Evolutionary conservation across 1,140 invertebrate species (phyloP).

Genomic region (Centruroides sculpturatus): DNA sequence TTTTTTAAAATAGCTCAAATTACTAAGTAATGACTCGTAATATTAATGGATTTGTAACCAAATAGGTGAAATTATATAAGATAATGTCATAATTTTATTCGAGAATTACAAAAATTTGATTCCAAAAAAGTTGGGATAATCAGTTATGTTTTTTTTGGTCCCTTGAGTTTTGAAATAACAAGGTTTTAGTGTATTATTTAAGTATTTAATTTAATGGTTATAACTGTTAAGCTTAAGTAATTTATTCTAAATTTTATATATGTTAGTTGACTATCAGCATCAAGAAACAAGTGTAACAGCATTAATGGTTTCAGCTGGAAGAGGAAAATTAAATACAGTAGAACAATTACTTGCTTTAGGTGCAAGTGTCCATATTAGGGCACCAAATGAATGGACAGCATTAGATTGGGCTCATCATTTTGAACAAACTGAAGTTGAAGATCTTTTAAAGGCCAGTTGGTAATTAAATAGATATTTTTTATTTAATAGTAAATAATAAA

Average conservation of each 20-base stretch:
- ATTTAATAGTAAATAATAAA: no score
- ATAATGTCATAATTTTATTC: no score
- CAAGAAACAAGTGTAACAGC: conserved; percentile 49
- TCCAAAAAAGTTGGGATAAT: not conserved
- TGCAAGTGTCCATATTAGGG: conserved; percentile 46
- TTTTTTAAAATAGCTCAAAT: no score
- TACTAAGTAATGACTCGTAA: no score
- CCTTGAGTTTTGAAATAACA: no score
- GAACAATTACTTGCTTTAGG: conserved; percentile 53
- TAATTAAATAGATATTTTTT: no score
- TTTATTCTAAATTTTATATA: not conserved
- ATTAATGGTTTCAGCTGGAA: conserved; percentile 57
- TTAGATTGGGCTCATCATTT: conserved; percentile 52
- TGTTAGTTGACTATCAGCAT: conserved; percentile 39
- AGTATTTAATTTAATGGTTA: no score
- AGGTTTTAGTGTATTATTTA: no score
- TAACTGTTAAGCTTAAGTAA: no score
- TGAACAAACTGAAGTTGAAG: conserved; percentile 40
- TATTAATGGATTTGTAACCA: no score
- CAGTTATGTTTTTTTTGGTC: no score
- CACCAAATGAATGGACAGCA: conserved; percentile 54
- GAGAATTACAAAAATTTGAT: not conserved
- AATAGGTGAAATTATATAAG: no score
- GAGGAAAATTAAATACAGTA: conserved; percentile 45
- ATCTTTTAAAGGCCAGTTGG: conserved; percentile 26